phyloP scores from a whole-genome alignment of 2,113 vertebrate genomes.

The Neodontobutis hainanensis region DNA sequence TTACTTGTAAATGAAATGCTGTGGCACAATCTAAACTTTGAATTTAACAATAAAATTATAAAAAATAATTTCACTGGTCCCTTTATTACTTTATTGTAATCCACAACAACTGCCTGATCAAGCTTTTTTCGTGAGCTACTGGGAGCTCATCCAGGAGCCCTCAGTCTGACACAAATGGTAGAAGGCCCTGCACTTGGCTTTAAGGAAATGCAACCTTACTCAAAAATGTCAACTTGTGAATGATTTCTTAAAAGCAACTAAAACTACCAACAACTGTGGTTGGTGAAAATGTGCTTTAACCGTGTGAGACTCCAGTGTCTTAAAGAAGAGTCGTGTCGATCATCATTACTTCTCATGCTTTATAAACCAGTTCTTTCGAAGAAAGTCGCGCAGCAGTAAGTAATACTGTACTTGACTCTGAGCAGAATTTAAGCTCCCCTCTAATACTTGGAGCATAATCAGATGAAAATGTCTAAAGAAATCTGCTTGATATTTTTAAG shows the following conservation, averaged over 20 bases:
- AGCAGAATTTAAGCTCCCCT: conserved; percentile 54
- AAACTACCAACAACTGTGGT: background rate
- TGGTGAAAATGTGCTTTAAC: background rate
- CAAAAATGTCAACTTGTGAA: too few species aligned
- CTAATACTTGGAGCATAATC: conserved; percentile 55
- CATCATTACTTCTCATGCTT: conserved; percentile 27
- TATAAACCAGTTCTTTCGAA: conserved; percentile 23
- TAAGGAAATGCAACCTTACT: too few species aligned
- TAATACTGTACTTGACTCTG: conserved; percentile 34
- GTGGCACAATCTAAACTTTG: conserved; percentile 1
- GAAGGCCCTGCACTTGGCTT: too few species aligned
- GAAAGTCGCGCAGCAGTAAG: conserved; percentile 26
- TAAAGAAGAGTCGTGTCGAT: conserved; percentile 26
- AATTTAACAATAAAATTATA: background rate
- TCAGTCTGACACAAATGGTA: too few species aligned
- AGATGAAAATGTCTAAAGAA: conserved; percentile 52
- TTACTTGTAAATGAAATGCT: conserved; percentile 8
- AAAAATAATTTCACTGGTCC: too few species aligned
- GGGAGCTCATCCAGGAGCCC: too few species aligned
- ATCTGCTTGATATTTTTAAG: conserved; percentile 62
- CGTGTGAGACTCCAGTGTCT: background rate
- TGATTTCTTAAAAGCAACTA: too few species aligned
- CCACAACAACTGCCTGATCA: too few species aligned
- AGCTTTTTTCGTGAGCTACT: too few species aligned
- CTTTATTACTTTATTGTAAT: too few species aligned